Conservation (phyloP, 1,140 invertebrate species). For the Panagrolaimus sp. region DNA sequence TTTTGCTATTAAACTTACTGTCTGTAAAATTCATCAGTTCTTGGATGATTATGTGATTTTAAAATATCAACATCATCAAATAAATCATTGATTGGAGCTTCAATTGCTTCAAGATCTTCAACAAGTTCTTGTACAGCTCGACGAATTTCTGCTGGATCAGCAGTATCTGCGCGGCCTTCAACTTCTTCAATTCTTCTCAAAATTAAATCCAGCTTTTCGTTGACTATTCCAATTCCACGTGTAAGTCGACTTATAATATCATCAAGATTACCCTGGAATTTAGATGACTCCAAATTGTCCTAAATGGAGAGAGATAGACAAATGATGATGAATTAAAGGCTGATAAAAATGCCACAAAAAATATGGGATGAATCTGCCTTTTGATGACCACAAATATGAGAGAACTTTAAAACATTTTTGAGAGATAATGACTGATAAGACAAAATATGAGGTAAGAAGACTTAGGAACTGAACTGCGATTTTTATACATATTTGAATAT, state of each 20-base stretch:
- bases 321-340: no score
- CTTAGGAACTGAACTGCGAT: no score
- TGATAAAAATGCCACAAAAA: no score
- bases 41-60: constrained; percentile 77
- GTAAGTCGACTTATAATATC: constrained; percentile 45
- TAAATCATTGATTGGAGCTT: constrained; percentile 80
- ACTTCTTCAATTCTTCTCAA: constrained; percentile 49
- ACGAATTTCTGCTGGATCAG: constrained; percentile 36
- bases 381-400: no score
- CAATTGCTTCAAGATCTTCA: constrained; percentile 75
- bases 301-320: not conserved
- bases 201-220: constrained; percentile 55
- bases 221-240: constrained; percentile 53
- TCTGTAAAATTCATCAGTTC: constrained; percentile 60
- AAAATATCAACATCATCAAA: constrained; percentile 83
- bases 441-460: no score
- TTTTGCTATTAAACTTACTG: constrained; percentile 52
- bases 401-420: no score
- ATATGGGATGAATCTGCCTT: no score
- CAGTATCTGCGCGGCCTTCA: constrained; percentile 39
- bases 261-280: constrained; percentile 39
- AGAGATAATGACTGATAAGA: no score
- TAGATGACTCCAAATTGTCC: not conserved
- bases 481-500: no score
- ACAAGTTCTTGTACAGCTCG: constrained; percentile 70